phyloP scores from a whole-genome alignment of 2,888 invertebrate species.

The Pseudococcus longispinus region DNA sequence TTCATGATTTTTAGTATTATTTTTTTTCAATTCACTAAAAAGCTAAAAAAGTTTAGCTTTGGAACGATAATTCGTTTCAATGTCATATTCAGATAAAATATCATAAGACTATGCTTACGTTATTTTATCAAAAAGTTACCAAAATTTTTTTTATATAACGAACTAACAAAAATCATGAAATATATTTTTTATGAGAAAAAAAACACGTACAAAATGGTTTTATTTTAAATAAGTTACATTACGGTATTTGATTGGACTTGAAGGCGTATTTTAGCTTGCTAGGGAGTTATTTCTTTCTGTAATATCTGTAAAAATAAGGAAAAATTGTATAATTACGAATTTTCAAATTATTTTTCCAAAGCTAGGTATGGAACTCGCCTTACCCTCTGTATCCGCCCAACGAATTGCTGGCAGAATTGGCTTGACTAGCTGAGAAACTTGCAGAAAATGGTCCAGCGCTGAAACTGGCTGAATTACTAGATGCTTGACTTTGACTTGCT shows the following conservation, averaged over 20 bases:
- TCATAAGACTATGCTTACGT: neutral
- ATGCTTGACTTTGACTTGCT: constrained; percentile 1
- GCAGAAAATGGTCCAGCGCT: constrained; percentile 19
- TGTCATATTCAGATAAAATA: neutral
- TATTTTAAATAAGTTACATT: constrained; percentile 30
- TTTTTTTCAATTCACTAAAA: neutral
- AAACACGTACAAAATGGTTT: constrained; percentile 34
- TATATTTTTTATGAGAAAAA: constrained; percentile 36
- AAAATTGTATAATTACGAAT: neutral
- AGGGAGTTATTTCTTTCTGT: constrained; percentile 11
- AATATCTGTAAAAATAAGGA: constrained; percentile 10
- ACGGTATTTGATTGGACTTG: neutral
- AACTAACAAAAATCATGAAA: neutral
- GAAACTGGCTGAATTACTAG: constrained; percentile 19
- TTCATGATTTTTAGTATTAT: neutral
- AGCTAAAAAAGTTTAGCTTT: neutral
- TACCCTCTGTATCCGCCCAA: constrained; percentile 18
- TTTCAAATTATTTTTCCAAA: neutral
- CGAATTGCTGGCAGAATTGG: constrained; percentile 1
- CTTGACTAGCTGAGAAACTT: constrained; percentile 41
- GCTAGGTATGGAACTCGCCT: neutral
- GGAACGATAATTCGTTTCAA: neutral
- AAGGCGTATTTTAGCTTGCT: neutral
- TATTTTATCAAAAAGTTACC: constrained; percentile 4
- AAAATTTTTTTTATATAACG: neutral